Base-by-base conservation (phyloP, 2,888 invertebrate species). In the Xestia ashworthii region DNA sequence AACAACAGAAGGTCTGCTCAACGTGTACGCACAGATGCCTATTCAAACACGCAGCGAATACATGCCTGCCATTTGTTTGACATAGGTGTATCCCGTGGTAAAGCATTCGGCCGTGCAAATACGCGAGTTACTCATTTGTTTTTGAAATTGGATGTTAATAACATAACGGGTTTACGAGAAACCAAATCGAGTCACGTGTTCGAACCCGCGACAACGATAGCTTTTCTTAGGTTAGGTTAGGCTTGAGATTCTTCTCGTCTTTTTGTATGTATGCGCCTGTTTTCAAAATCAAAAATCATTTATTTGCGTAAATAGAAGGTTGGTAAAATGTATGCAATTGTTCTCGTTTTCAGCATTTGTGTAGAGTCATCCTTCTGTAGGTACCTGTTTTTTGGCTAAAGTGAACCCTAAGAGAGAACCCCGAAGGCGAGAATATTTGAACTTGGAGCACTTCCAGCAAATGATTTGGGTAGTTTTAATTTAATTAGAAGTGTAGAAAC, bases 381-480 rank as follows among this genome's bases (percentile, higher is more conserved):
- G 25, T 50, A 25, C 3, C 1, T 50, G 5, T 64, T n/a, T n/a
- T n/a, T n/a, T n/a, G n/a, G n/a, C n/a, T n/a, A n/a, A n/a, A n/a
- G 38, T 58, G 16, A 66, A 48, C 65, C 71, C 66, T 25, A 64
- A 70, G 64, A 62, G 25, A 53, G 12, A 67, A 41, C 68, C 74
- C 67, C 25, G 60, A 72, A 55, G 64, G 71, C 9, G 53, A 66
- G 66, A 74, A 71, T 73, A 70, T 80, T 78, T 65, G 60, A 69
- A 69, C 64, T 71, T 65, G 32, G 80, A 83, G 74, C 75, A 81
- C 76, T 87, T 86, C 81, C 74, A 77, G 71, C 67, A 79, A 80
- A 87, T 89, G 85, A 89, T 88, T 88, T 82, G 83, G 88, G 88
- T 88, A 88, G 83, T 88, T 90, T 90, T 87, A 91, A 92, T 91